Percentiles rank a stretch among this genome's conserved stretches.
These are phyloP conservation scores for Gallinago nigripennis DNA, from an alignment of 2,797 vertebrate genomes.

Conservation along the genomic window DNA sequence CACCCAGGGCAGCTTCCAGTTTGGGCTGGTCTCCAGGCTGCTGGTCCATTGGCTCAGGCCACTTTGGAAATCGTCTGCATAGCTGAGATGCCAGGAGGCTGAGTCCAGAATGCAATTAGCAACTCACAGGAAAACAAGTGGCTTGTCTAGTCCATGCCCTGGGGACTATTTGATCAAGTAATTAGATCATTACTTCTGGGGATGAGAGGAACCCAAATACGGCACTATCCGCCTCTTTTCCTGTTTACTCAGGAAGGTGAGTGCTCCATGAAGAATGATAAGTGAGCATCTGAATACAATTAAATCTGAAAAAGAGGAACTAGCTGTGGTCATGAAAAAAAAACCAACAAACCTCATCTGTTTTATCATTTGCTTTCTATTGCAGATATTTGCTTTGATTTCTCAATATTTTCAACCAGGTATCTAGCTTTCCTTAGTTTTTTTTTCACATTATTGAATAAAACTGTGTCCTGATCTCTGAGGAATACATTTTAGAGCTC, in stretches of 20 bases:
- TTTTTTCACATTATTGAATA: background rate
- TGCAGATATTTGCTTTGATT: background rate
- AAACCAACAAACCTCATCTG: background rate
- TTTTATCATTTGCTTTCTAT: background rate
- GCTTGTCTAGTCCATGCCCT: background rate
- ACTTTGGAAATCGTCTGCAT: background rate
- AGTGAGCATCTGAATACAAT: background rate
- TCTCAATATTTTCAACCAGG: rapidly evolving
- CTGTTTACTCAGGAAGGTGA: constrained; percentile 54
- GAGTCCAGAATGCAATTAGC: background rate
- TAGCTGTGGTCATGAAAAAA: background rate
- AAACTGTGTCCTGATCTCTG: background rate
- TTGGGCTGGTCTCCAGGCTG: background rate
- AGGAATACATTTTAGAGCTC: background rate
- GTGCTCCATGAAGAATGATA: background rate
- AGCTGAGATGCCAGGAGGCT: background rate
- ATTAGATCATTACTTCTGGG: background rate
- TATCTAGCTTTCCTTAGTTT: background rate
- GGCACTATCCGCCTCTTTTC: background rate
- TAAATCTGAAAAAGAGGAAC: background rate
- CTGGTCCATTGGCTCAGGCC: rapidly evolving
- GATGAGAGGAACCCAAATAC: background rate
- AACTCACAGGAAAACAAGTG: background rate
- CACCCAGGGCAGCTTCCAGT: background rate
- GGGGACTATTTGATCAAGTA: background rate